Base-by-base conservation (phyloP, 2,113 vertebrate genomes). In the Ailurus styani region DNA sequence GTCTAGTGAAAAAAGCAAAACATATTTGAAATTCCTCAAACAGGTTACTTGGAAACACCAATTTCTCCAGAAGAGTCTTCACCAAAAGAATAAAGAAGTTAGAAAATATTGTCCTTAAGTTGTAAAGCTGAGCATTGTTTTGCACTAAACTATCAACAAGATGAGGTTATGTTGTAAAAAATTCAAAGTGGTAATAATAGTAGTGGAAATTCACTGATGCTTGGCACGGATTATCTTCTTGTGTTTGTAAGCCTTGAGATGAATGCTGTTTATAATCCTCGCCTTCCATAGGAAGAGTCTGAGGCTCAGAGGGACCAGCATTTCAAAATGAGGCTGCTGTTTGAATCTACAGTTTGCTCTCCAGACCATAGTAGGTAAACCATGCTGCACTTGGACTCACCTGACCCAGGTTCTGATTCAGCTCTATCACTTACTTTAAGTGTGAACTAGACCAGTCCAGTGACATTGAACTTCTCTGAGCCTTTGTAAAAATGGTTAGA, bases 341-440 rank as follows among this genome's bases (percentile, higher is more conserved):
- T 50, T 12, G 34, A 64, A 7, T 72, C 15, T 85, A 2, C 1
- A 14, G 14, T 31, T 92, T 89, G 2, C 3, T 90, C 5, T 73
- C 12, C 6, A 18, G 23, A 29, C 7, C 7, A 5, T 0, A 4
- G 1, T 15, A 0, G 18, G 21, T 54, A 82, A n/a, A 9, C 14
- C 13, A 13, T 7, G 40, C 4, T 73, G 25, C 11, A 0, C 10
- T 14, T 47, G 20, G 29, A 40, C 20, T 85, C 23, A 5, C 3
- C 42, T 55, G 27, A 4, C 27, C 23, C 47, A 20, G n/a, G 14
- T 50, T 87, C 54, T 47, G 23, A 57, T 7, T 47, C 18, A 62
- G 14, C 29, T 85, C 10, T 14, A 1, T 68, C 3, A 17, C 37
- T 78, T 47, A 47, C 21, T 18, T 4, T 3, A 60, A 34, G 8